Evolutionary conservation across 2,113 vertebrate species (phyloP).

Genomic region (Nesogale talazaci): DNA sequence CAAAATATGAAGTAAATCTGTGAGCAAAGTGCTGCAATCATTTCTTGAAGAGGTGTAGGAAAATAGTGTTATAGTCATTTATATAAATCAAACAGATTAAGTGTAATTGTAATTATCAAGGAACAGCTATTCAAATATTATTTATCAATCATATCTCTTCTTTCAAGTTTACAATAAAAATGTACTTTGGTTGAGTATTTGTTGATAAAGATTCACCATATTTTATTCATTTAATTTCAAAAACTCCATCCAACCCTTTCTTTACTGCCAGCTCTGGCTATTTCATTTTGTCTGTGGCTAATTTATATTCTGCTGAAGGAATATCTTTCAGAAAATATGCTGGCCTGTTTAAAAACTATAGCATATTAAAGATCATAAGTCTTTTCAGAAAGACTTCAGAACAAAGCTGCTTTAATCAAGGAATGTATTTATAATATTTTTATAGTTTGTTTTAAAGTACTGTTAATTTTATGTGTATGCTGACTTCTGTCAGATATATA

Average conservation of each 20-base stretch:
- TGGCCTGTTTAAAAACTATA: conserved; percentile 64
- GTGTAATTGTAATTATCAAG: conserved; percentile 24
- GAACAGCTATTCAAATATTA: conserved; percentile 25
- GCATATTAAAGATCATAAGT: conserved; percentile 49
- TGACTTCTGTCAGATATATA: conserved; percentile 39
- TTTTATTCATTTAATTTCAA: conserved; percentile 75
- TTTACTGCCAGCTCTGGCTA: conserved; percentile 53
- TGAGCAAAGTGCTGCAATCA: conserved; percentile 36
- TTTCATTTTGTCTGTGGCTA: conserved; percentile 67
- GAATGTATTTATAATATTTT: conserved; percentile 55
- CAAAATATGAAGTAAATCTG: conserved; percentile 59
- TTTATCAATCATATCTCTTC: neutral
- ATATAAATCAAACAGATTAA: conserved; percentile 3
- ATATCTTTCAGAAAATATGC: conserved; percentile 55
- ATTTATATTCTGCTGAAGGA: conserved; percentile 68
- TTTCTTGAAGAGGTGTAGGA: conserved; percentile 41
- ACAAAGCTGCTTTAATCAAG: conserved; percentile 46
- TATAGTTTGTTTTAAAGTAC: conserved; percentile 49
- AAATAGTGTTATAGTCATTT: conserved; percentile 33
- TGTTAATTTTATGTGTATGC: conserved; percentile 29
- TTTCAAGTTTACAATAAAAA: conserved; percentile 66
- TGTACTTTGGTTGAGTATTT: conserved; percentile 53
- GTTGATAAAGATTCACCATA: conserved; percentile 61
- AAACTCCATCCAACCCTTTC: conserved; percentile 55
- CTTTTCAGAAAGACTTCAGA: conserved; percentile 58